phyloP scores from a whole-genome alignment of 2,797 vertebrate species.

The Chiloscyllium punctatum region DNA sequence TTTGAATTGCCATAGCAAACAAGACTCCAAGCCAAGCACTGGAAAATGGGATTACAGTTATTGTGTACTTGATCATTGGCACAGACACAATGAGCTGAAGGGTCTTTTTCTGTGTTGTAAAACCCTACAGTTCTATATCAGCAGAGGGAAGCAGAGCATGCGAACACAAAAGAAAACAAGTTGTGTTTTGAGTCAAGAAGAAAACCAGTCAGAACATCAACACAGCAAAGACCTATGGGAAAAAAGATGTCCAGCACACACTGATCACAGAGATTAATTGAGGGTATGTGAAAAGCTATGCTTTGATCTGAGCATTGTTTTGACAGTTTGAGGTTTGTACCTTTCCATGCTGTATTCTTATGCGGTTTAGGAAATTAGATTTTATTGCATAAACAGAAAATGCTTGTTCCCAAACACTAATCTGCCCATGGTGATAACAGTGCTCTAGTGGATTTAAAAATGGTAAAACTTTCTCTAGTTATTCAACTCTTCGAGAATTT shows the following conservation, averaged over 20 bases:
- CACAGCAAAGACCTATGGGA: not conserved
- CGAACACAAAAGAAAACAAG: not conserved
- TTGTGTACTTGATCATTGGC: too few relatives aligned
- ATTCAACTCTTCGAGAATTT: conserved; percentile 24
- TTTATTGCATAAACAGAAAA: conserved; percentile 33
- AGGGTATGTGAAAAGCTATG: not conserved
- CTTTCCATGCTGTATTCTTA: conserved; percentile 21
- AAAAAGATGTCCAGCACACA: not conserved
- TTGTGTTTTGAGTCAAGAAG: not conserved
- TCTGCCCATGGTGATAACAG: conserved; percentile 3
- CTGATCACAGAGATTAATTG: not conserved
- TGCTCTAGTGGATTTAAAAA: conserved; percentile 32
- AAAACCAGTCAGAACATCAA: not conserved
- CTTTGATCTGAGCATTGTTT: conserved; percentile 32
- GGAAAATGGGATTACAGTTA: too few relatives aligned
- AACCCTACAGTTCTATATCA: too few relatives aligned
- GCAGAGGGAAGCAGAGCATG: not conserved
- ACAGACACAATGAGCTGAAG: too few relatives aligned
- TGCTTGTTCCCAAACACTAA: not conserved
- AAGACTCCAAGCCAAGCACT: too few relatives aligned
- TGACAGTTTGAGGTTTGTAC: conserved; percentile 36
- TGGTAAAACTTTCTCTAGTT: conserved; percentile 7
- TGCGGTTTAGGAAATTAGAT: conserved; percentile 13
- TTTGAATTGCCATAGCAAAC: too few relatives aligned
- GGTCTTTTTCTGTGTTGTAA: too few relatives aligned